These are phyloP conservation scores for Heterocephalus glaber DNA, from an alignment of 2,113 vertebrate species.

Conservation along the genomic window DNA sequence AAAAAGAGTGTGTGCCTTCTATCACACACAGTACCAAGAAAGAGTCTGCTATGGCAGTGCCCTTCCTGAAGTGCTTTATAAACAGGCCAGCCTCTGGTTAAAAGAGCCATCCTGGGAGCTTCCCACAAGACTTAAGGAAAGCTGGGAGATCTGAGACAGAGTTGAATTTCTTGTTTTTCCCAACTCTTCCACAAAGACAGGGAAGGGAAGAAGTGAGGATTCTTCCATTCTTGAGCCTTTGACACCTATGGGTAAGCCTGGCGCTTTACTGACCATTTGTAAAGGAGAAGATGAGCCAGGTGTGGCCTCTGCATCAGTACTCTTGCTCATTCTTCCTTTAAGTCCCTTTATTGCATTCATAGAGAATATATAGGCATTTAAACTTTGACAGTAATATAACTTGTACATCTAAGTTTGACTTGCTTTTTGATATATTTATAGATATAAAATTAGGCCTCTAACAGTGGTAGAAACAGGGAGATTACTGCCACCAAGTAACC, in stretches of 20 bases:
- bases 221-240: background rate
- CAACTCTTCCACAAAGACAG: background rate
- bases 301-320: too few species aligned
- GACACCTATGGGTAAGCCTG: background rate
- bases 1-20: background rate
- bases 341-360: slow-evolving; percentile 84
- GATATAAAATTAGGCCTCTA: slow-evolving; percentile 63
- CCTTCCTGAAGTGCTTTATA: slow-evolving; percentile 51
- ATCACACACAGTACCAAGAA: background rate
- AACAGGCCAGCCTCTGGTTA: background rate
- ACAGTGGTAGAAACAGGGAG: slow-evolving; percentile 79
- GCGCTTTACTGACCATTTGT: background rate
- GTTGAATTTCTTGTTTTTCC: slow-evolving; percentile 16
- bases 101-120: slow-evolving; percentile 16
- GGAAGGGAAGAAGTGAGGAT: background rate
- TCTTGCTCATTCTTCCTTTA: slow-evolving; percentile 48
- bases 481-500: slow-evolving; percentile 71
- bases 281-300: background rate
- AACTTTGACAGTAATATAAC: slow-evolving; percentile 85
- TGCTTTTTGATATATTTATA: slow-evolving; percentile 84
- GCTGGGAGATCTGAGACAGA: slow-evolving; percentile 31
- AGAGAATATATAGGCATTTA: slow-evolving; percentile 83
- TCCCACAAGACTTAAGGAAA: background rate
- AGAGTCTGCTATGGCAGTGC: too few species aligned
- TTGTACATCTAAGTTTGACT: slow-evolving; percentile 85